Base-by-base conservation (phyloP, 30 jellyfish, hydroid and myxozoan species). In the Pseudorhiza aurosa region DNA sequence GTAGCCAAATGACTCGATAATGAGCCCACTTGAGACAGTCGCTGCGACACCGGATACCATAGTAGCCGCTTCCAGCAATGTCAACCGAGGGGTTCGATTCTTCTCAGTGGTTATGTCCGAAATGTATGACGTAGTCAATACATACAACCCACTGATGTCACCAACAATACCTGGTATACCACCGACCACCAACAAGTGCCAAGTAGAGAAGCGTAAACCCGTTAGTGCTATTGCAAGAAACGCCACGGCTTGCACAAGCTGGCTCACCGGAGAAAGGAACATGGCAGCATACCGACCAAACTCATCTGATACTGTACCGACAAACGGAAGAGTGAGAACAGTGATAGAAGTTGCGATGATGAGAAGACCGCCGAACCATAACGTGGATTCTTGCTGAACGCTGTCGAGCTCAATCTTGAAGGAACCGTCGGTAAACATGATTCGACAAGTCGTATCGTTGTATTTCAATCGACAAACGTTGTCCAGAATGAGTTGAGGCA, bases 401-500 rank as follows among this genome's bases (percentile, higher is more conserved):
- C 42, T 27, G 68, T 68, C 82, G 82, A 15, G 44, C 0, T 68
- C 82, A 6, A 22, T 2, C 44, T 68, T 68, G 43, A 40, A 68
- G 3, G 82, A 17, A 1, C 82, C 82, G n/a, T n/a, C n/a, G 22
- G 82, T 44, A n/a, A 68, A 47, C 82, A 68, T 68, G 39, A 68
- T 68, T 40, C 19, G 29, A 24, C 82, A 68, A 11, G 19, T 68
- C 2, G 82, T 68, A 19, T 44, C 49, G 32, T 68, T 68, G 53
- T 68, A 68, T 33, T 42, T 68, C 18, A 24, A 21, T 27, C 22
- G 1, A 49, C 82, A 68, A 32, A 68, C 32, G 33, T 68, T 68
- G 8, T 68, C 68, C 82, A 68, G 28, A 29, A 68, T 44, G 6
- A 68, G 17, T 24, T 68, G 82, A 19, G 82, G 82, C 4, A 68